Conservation (phyloP, 2,888 invertebrate species). For the Dolomedes plantarius region DNA sequence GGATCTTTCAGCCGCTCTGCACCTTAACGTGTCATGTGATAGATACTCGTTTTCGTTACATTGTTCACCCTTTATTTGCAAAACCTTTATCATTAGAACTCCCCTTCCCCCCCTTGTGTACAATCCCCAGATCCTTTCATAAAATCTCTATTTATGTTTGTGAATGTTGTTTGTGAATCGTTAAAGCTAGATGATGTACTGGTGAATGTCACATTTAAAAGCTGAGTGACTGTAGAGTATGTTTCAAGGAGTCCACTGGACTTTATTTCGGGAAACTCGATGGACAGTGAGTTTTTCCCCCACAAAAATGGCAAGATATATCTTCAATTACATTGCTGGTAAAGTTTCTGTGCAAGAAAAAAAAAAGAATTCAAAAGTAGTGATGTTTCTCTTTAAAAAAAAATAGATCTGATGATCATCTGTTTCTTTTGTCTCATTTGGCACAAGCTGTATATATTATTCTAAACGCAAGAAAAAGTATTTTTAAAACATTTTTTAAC, state of each 20-base stretch:
- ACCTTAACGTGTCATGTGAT: constrained; percentile 64
- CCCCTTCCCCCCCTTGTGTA: constrained; percentile 5
- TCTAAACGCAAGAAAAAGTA: constrained; percentile 39
- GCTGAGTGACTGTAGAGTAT: neutral
- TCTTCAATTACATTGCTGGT: neutral
- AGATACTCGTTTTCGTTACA: constrained; percentile 66
- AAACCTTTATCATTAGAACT: constrained; percentile 51
- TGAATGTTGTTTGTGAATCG: constrained; percentile 51
- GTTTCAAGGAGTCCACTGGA: neutral
- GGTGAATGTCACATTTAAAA: neutral
- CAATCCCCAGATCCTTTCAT: neutral
- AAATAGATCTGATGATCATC: neutral
- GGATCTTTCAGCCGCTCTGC: constrained; percentile 51
- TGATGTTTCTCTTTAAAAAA: neutral
- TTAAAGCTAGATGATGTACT: constrained; percentile 36
- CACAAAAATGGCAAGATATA: neutral
- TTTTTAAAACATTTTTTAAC: constrained; percentile 70
- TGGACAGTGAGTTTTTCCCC: neutral
- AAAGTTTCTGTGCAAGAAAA: neutral
- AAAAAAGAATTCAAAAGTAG: neutral
- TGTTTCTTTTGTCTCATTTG: constrained; percentile 14
- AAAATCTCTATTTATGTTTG: constrained; percentile 27
- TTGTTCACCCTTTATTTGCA: constrained; percentile 56
- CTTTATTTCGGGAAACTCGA: neutral
- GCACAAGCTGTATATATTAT: constrained; percentile 65